phyloP scores from a whole-genome alignment of 2,888 invertebrate genomes.

The Lutraria lutraria region DNA sequence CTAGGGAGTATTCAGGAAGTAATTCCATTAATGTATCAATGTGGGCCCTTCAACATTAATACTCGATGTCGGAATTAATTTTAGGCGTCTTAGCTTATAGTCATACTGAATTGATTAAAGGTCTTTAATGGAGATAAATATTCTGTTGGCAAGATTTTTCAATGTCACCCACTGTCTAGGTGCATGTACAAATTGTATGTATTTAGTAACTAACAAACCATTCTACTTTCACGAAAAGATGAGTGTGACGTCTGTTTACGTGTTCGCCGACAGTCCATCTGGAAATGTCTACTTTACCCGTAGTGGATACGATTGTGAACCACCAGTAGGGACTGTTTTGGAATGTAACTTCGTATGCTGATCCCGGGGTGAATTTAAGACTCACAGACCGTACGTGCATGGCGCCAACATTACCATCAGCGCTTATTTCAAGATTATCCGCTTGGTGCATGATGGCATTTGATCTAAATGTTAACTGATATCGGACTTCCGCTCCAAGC shows the following conservation, averaged over 20 bases:
- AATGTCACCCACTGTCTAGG: not conserved
- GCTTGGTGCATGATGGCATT: slow-evolving; percentile 68
- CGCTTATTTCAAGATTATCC: slow-evolving; percentile 66
- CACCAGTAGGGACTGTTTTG: slow-evolving; percentile 70
- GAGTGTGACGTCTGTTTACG: slow-evolving; percentile 68
- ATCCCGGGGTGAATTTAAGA: slow-evolving; percentile 64
- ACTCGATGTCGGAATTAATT: no score
- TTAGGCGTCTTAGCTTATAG: no score
- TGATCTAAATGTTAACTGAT: slow-evolving; percentile 61
- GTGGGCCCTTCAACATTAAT: no score
- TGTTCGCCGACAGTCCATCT: slow-evolving; percentile 71
- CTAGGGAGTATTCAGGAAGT: no score
- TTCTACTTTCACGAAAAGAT: slow-evolving; percentile 63
- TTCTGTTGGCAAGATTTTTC: no score
- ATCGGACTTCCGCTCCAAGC: slow-evolving; percentile 67
- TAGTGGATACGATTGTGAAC: slow-evolving; percentile 68
- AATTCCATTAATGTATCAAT: no score
- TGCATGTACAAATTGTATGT: no score
- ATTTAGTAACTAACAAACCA: slow-evolving; percentile 63
- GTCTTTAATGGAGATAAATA: no score
- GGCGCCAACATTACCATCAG: slow-evolving; percentile 68
- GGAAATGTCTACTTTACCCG: slow-evolving; percentile 68
- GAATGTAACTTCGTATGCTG: slow-evolving; percentile 65
- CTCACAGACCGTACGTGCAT: slow-evolving; percentile 71
- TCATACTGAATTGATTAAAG: no score